phyloP scores from a whole-genome alignment of 2,888 invertebrate species.

The Acanthoscelides obtectus region DNA sequence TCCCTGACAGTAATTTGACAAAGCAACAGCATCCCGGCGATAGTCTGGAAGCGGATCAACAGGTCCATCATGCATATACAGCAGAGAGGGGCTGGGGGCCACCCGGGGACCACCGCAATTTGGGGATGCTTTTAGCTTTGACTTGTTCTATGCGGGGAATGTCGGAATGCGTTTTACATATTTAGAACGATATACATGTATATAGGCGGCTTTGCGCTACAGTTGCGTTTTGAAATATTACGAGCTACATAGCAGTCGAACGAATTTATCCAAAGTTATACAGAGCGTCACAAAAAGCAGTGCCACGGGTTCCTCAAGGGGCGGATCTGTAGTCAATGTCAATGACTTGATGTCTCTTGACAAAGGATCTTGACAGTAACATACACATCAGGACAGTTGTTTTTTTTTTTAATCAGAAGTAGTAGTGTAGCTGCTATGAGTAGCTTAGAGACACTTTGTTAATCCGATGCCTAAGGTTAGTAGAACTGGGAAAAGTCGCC shows the following conservation, averaged over 20 bases:
- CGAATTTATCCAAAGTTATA: no score
- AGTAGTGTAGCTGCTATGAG: no score
- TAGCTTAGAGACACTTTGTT: no score
- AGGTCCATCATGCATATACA: slow-evolving; percentile 11
- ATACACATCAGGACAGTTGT: no score
- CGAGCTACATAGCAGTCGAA: background rate
- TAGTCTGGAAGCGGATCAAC: slow-evolving; percentile 16
- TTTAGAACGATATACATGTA: background rate
- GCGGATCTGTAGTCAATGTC: no score
- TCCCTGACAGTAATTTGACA: slow-evolving; percentile 21
- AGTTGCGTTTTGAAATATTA: background rate
- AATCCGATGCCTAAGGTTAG: no score
- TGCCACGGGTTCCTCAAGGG: no score
- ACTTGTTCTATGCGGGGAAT: background rate
- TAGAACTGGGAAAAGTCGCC: no score
- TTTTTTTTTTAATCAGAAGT: no score
- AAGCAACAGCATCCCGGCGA: slow-evolving; percentile 13
- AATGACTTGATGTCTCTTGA: no score
- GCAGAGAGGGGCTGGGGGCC: background rate
- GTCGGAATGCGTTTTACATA: background rate
- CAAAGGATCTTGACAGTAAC: no score
- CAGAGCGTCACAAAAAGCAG: no score
- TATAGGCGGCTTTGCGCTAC: background rate
- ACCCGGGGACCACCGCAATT: background rate
- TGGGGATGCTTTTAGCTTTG: background rate